These are phyloP conservation scores for Drosophila longiperda DNA, from an alignment of 2,888 invertebrate genomes.

Conservation along the genomic window DNA sequence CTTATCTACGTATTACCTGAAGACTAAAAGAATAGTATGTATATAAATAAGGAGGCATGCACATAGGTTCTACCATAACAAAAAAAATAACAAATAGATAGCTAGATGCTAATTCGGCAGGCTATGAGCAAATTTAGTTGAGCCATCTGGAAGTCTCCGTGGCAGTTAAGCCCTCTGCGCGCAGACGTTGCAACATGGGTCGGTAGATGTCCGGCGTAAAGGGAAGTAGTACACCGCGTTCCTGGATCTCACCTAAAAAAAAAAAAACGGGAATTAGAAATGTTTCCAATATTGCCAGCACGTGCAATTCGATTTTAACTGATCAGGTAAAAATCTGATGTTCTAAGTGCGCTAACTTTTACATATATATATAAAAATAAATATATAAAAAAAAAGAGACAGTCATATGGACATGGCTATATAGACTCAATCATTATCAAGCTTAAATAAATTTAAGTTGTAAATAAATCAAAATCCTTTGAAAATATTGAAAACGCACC, in stretches of 20 bases:
- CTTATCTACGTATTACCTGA: conserved; percentile 40
- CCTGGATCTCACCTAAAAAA: conserved; percentile 93
- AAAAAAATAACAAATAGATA: background rate
- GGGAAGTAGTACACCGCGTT: conserved; percentile 96
- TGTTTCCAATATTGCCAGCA: background rate
- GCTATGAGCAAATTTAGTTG: conserved; percentile 45
- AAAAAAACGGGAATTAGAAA: background rate
- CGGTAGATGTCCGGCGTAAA: conserved; percentile 96
- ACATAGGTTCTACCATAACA: conserved; percentile 6
- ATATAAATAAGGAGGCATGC: conserved; percentile 32
- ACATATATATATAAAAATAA: no score
- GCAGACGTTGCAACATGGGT: conserved; percentile 94
- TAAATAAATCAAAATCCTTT: background rate
- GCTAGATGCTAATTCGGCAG: conserved; percentile 8
- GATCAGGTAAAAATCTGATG: background rate
- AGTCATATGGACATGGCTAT: background rate
- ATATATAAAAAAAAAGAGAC: no score
- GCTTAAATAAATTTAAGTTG: background rate
- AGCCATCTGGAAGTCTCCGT: conserved; percentile 88
- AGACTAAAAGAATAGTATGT: conserved; percentile 18
- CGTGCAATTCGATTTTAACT: background rate
- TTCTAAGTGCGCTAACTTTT: no score
- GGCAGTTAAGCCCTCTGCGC: conserved; percentile 92
- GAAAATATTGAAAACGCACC: conserved; percentile 82
- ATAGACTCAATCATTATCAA: background rate